Base-by-base conservation (phyloP, 2,797 vertebrate species). In the Anas bahamensis region DNA sequence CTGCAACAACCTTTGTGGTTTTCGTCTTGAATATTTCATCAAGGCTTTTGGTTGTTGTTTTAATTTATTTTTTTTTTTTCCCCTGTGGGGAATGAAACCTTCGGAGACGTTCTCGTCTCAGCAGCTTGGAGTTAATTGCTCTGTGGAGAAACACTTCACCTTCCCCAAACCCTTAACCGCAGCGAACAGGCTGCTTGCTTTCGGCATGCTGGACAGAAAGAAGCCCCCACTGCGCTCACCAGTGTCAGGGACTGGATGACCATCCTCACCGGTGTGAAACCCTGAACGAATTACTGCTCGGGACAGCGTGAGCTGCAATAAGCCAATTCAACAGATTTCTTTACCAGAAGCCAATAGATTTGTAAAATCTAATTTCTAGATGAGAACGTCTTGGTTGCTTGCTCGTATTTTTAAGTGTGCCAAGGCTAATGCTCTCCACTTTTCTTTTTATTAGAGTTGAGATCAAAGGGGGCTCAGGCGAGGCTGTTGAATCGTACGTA, bases 111-210 rank as follows among this genome's bases (percentile, higher is more conserved):
- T 96, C 94, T 93, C 41, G 65, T 44, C 59, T 90, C 33, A 31
- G 37, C 75, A 91, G 84, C 55, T 22, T 64, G 5, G 66, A 88
- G 42, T 87, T 93, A n/a, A 90, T 46, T 60, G 74, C 68, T 82
- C 39, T 13, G 44, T 55, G 91, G 70, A 75, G 79, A 90, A 92
- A 91, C 41, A 78, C 78, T 85, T 91, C 41, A 74, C 90, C 68
- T 80, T 53, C 59, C 59, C 79, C 81, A 29, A 86, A 18, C 82
- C 9, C 73, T 86, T 89, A 57, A 59, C 72, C 64, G 68, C 84
- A 71, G 64, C 46, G 73, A 90, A 70, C 75, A 59, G 60, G 35
- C 64, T 94, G 68, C 72, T 68, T 14, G 61, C 41, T 95, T 77
- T 4, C 29, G 35, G 31, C 11, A 6, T 6, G 24, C 65, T 48